These are phyloP conservation scores for Mythimna impura DNA, from an alignment of 2,888 invertebrate species.

Conservation along the genomic window DNA sequence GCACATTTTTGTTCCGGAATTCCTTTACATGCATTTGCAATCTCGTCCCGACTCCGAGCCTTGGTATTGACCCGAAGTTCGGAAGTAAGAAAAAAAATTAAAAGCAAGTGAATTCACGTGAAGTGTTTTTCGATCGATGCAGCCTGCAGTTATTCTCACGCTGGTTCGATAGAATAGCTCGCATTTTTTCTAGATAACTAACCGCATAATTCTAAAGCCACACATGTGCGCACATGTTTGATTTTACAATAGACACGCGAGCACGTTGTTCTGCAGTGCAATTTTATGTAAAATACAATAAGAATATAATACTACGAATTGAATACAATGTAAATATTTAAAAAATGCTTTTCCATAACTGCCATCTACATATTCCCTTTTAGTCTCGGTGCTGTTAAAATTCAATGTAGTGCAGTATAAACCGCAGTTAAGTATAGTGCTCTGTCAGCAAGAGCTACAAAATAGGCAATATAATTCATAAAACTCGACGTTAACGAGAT, in stretches of 20 bases:
- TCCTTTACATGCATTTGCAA: constrained; percentile 88
- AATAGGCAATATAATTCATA: constrained; percentile 78
- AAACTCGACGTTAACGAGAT: constrained; percentile 75
- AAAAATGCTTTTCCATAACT: constrained; percentile 30
- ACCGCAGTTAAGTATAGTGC: constrained; percentile 49
- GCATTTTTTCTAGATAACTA: constrained; percentile 73
- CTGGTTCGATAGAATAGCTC: constrained; percentile 62
- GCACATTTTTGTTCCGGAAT: constrained; percentile 88
- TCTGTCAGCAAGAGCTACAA: constrained; percentile 60
- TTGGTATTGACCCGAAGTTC: constrained; percentile 64
- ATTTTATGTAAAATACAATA: constrained; percentile 63
- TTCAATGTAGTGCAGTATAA: constrained; percentile 42
- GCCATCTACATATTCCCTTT: constrained; percentile 19
- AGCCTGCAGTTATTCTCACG: constrained; percentile 64
- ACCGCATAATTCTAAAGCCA: constrained; percentile 74
- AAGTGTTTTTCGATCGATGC: constrained; percentile 48
- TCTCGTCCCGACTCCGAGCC: constrained; percentile 76
- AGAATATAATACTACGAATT: constrained; percentile 56
- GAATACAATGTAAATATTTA: constrained; percentile 58
- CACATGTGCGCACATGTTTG: constrained; percentile 69
- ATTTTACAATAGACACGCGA: constrained; percentile 72
- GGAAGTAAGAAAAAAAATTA: constrained; percentile 60
- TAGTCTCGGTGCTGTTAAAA: constrained; percentile 45
- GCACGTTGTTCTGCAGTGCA: constrained; percentile 67
- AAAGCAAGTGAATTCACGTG: constrained; percentile 49